These are phyloP conservation scores for Malaclemys terrapin DNA, from an alignment of 2,113 vertebrate species.

Conservation along the genomic window DNA sequence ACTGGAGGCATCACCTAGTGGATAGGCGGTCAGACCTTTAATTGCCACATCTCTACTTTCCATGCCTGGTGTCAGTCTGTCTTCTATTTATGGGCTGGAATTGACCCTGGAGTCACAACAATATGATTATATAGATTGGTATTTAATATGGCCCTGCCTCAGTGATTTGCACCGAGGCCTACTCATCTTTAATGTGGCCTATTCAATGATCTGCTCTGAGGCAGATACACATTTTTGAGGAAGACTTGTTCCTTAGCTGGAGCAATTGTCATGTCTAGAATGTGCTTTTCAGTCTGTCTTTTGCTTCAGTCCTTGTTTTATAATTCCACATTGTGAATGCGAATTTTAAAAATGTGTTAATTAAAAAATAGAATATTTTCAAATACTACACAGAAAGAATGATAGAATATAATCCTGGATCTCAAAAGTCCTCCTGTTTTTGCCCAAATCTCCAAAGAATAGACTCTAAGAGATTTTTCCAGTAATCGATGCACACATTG, in stretches of 20 bases:
- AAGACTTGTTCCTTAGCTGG: not conserved
- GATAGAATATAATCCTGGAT: not conserved
- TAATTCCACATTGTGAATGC: not conserved
- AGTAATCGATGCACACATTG: not conserved
- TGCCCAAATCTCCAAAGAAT: not conserved
- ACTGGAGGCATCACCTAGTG: not conserved
- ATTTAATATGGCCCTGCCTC: no score
- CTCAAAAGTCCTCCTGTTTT: not conserved
- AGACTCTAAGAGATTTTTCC: not conserved
- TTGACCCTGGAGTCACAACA: not conserved
- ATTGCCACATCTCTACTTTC: not conserved
- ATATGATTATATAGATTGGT: not conserved
- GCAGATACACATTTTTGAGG: not conserved
- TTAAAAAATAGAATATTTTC: not conserved
- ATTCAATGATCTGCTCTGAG: not conserved
- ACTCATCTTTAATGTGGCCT: no score
- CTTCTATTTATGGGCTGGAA: not conserved
- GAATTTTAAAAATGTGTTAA: not conserved
- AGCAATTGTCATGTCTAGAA: not conserved
- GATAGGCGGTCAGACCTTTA: not conserved
- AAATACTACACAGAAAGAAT: not conserved
- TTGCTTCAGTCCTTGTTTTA: not conserved
- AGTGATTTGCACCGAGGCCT: no score
- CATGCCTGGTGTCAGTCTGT: not conserved
- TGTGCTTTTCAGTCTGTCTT: not conserved